Base-by-base conservation (phyloP, 2,888 invertebrate genomes). In the Heliconius erato region DNA sequence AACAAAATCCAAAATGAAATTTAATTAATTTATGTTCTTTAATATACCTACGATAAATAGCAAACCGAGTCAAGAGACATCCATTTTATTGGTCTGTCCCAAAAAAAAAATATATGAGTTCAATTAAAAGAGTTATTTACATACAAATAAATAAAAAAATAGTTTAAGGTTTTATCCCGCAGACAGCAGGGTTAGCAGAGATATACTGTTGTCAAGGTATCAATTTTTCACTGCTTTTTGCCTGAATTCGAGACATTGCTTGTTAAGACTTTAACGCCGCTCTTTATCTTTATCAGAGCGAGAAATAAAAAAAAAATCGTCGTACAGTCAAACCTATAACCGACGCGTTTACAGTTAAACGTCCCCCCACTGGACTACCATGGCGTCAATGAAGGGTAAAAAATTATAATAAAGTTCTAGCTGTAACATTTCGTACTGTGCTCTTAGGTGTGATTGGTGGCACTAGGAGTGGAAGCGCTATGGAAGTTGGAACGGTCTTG, bases 401-500 rank as follows among this genome's bases (percentile, higher is more conserved):
- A 76, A 76, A 19, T 19, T 54, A 59, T 68, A 49, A 44, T 54
- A 63, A 76, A 81, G 49, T 49, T 35, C 32, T 78, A 35, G 44
- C 3, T 63, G 63, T 40, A 78, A 72, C 63, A 23, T 26, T 81
- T 74, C 26, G 63, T 65, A 69, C 79, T 40, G 32, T 79, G 68
- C 65, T 67, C 80, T 82, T 84, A 84, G 80, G 82, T 84, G 84
- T 82, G 84, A 84, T 82, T 80, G 80, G 84, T 80, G 80, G 83
- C 77, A 54, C 79, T 79, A 83, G 83, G 79, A 78, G 74, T 80
- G 82, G 78, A 82, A 85, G 85, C 83, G 86, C 85, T 85, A 87
- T 86, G 85, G 89, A 93, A 93, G 93, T 93, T 93, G 91, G 89
- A 89, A 86, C 88, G 93, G 93, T 92, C 94, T 94, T 94, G 88